Evolutionary conservation across 1,140 invertebrate species (phyloP), one percentile per base, ranked within the genome.

Genomic region (Limonius californicus): DNA sequence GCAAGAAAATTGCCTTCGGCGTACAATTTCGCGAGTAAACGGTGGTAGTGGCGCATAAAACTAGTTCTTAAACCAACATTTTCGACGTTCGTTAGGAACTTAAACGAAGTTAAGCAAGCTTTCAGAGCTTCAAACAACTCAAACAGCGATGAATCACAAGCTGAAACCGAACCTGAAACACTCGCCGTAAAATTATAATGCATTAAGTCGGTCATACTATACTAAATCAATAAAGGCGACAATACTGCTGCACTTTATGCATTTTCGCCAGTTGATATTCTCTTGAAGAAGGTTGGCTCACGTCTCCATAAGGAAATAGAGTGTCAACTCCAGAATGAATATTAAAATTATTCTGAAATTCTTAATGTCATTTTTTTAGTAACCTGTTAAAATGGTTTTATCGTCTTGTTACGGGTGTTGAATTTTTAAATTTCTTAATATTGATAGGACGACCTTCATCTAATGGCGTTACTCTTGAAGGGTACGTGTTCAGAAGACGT

Each of bases 161-260:
- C 20, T 14, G 60, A 62, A 66, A 57, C 57, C 57, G 56, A 42
- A 66, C 54, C 61, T 61, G 59, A 63, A 63, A 66, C 55, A 54
- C 62, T 58, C 50, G 56, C 56, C 62, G 42, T 57, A 50, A 66
- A 66, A 63, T 63, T 61, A 61, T 63, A 63, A 63, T 60, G 65
- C 55, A 58, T 61, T 63, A 61, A 66, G 56, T 66, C 61, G 59
- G 61, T 63, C 61, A 66, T 61, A 63, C 65, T 42, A 63, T 63
- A 54, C 61, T 63, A 54, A 63, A 47, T 63, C 62, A 63, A 63
- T 47, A 63, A 11, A 21, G 20, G 27, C 2, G 20, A 19, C 54
- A 55, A 7, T 23, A 54, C 2, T 18, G 16, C 50, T n/a, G 15
- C 42, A 45, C 12, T 54, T 54, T n/a, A 54, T 43, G 57, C 57